Percentiles rank a stretch among this genome's conserved stretches.
phyloP scores from a whole-genome alignment of 1,140 invertebrate genomes.

The Portunus trituberculatus region DNA sequence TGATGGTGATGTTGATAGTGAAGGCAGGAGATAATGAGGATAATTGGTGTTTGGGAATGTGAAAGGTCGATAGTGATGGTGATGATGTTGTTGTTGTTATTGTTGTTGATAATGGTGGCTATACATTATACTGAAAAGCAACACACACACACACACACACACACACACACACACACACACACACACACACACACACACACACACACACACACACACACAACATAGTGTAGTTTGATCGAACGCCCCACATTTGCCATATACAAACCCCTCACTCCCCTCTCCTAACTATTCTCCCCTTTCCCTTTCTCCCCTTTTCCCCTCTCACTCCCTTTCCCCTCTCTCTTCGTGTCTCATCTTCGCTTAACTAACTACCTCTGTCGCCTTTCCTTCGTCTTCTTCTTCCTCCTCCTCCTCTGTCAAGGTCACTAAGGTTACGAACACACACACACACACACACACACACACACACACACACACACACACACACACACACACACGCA shows the following conservation, averaged over 20 bases:
- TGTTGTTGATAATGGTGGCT: no score
- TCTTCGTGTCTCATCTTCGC: background rate
- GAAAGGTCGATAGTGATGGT: background rate
- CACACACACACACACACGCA: no score
- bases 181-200: background rate
- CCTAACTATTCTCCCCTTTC: background rate
- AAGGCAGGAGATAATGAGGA: no score
- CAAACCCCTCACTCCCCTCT: background rate
- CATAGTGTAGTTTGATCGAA: no score
- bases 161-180: constrained; percentile 30
- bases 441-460: no score
- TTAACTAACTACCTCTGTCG: no score
- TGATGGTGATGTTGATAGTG: background rate
- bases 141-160: background rate
- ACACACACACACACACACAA: background rate
- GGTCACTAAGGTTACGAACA: no score
- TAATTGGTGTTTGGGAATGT: no score
- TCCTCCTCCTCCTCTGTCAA: background rate
- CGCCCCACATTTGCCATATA: no score
- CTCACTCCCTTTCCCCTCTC: background rate
- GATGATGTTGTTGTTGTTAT: background rate
- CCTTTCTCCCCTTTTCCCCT: background rate
- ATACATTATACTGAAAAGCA: background rate
- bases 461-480: no score
- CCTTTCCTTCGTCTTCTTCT: background rate